Evolutionary conservation across 1,140 invertebrate genomes (phyloP).

Genomic region (Philotrypesis tridentata): DNA sequence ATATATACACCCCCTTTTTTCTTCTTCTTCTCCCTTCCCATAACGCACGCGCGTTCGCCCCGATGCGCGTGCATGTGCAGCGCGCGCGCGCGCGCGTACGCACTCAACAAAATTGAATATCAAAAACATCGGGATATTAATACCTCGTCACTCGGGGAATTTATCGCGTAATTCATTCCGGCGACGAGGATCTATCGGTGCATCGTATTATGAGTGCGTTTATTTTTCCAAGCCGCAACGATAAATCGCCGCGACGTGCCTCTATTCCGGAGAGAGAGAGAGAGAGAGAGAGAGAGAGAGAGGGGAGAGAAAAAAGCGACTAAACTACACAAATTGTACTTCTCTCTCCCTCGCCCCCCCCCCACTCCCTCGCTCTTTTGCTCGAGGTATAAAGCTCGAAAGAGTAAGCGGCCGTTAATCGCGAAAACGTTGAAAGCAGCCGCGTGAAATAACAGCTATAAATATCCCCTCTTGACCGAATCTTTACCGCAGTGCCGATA

Average conservation of each 20-base stretch:
- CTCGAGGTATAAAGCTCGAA: background rate
- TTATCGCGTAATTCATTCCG: background rate
- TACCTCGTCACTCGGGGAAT: background rate
- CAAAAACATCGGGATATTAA: background rate
- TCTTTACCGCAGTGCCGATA: constrained; percentile 42
- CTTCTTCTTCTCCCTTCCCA: background rate
- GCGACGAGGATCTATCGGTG: too few species aligned
- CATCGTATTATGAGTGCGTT: background rate
- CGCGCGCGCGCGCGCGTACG: background rate
- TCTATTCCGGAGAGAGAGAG: background rate
- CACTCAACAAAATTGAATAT: background rate
- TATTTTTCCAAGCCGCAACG: background rate
- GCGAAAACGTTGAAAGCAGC: constrained; percentile 41
- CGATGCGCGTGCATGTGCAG: too few species aligned
- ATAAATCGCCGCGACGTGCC: constrained; percentile 18
- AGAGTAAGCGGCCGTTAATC: constrained; percentile 41
- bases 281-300: too few species aligned
- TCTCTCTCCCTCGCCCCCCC: too few species aligned
- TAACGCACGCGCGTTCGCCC: too few species aligned
- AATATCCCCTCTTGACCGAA: constrained; percentile 37
- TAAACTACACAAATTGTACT: constrained; percentile 31
- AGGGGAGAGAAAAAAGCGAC: constrained; percentile 6
- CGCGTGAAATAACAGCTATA: constrained; percentile 39
- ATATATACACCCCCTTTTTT: too few species aligned
- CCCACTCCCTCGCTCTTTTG: too few species aligned